Evolutionary conservation across 2,113 vertebrate species (phyloP).

Genomic region (Xiphophorus hellerii): DNA sequence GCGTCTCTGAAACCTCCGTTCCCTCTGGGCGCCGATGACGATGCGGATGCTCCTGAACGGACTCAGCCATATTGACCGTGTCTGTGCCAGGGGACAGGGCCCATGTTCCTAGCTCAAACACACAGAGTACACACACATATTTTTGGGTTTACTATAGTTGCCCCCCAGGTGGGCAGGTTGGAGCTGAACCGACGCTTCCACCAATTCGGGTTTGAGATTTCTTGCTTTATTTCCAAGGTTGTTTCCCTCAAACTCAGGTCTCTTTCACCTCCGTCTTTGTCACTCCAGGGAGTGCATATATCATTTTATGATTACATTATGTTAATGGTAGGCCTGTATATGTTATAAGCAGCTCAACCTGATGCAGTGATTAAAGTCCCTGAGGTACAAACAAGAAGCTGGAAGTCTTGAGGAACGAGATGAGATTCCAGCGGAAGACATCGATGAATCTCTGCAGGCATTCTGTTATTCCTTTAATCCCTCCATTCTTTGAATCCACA

Average conservation of each 20-base stretch:
- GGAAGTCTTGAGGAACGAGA: conserved; percentile 27
- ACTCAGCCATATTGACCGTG: conserved; percentile 56
- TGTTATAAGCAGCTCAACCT: conserved; percentile 30
- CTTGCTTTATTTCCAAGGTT: neutral
- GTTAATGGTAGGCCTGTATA: conserved; percentile 29
- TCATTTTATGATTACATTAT: conserved; percentile 39
- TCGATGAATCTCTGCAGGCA: conserved; percentile 34
- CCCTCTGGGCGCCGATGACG: conserved; percentile 22
- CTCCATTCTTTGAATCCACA: conserved; percentile 42
- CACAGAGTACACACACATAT: conserved; percentile 16
- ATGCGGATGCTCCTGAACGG: conserved; percentile 54
- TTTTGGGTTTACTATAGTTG: conserved; percentile 53
- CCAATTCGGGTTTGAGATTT: conserved; percentile 13
- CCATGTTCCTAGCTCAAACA: conserved; percentile 50
- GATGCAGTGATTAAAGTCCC: conserved; percentile 24
- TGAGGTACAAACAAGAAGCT: conserved; percentile 37
- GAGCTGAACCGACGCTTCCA: conserved; percentile 33
- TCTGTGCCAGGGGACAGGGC: conserved; percentile 49
- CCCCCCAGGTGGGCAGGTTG: conserved; percentile 64
- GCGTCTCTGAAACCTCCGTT: conserved; percentile 19
- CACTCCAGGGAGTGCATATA: conserved; percentile 15
- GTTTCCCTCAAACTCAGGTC: neutral
- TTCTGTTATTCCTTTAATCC: conserved; percentile 55
- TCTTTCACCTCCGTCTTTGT: conserved; percentile 3
- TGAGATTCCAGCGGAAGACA: conserved; percentile 33